Base-by-base conservation (phyloP, 2,113 vertebrate species). In the Ailurus styani region DNA sequence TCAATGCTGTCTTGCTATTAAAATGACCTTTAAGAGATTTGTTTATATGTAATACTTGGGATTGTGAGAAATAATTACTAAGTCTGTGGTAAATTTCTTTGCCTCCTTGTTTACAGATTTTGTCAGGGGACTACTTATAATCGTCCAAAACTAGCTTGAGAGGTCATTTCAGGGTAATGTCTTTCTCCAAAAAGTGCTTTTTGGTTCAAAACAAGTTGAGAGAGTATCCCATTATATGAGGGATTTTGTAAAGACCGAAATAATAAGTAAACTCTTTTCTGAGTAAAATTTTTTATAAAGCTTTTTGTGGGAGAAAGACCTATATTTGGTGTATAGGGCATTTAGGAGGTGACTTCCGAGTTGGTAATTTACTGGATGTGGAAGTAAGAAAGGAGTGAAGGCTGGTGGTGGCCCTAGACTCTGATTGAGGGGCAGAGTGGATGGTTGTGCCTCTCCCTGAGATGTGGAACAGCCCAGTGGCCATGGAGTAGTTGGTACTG, bases 81-180 rank as follows among this genome's bases (percentile, higher is more conserved):
- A 87, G 68, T 79, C 78, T 96, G 72, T 96, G 82, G 87, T 88
- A 82, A 73, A 88, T 88, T 96, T 96, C 60, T 89, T 95, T 88
- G 84, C 89, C 37, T 85, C 75, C 45, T 86, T 96, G 72, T 96
- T 97, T 93, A 88, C 88, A 68, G 45, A 77, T 86, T 89, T 87
- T 96, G 45, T 97, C 95, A 96, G 68, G 75, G 83, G 75, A 79
- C 92, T 96, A 95, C 97, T 97, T 96, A 87, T 1, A 95, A 91
- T 57, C 54, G 75, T 95, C 87, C 87, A 91, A 94, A 97, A 96
- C 96, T 93, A 85, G 87, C 45, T 47, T 90, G 62, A 70, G 75
- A 98, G 90, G 94, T 98, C 90, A 96, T 95, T 92, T 94, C 70
- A 96, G 98, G 93, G 66, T 95, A 98, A 81, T 96, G 66, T 87